phyloP scores from a whole-genome alignment of 2,888 invertebrate genomes.

The Tubulanus polymorphus region DNA sequence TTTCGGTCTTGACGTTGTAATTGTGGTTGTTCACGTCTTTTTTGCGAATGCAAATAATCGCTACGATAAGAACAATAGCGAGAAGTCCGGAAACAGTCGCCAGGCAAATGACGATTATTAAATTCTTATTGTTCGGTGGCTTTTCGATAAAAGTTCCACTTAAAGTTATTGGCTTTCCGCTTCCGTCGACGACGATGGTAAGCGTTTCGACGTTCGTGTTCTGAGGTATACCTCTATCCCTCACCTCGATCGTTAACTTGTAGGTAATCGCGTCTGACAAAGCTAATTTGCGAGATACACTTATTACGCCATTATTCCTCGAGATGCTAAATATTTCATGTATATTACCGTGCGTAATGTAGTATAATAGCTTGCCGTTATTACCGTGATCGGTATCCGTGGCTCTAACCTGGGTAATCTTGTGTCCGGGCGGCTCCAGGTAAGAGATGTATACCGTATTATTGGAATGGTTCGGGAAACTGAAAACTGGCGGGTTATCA shows the following conservation, averaged over 20 bases:
- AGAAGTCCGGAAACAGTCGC: background rate
- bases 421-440: slow-evolving; percentile 10
- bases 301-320: slow-evolving; percentile 17
- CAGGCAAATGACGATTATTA: background rate
- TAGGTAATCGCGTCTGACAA: background rate
- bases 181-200: background rate
- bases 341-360: slow-evolving; percentile 14
- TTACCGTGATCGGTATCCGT: slow-evolving; percentile 19
- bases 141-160: background rate
- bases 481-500: slow-evolving; percentile 26
- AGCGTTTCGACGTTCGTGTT: background rate
- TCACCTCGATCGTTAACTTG: background rate
- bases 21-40: background rate
- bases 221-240: background rate
- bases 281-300: slow-evolving; percentile 7
- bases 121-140: background rate
- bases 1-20: background rate
- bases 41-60: background rate
- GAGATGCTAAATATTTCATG: slow-evolving; percentile 16
- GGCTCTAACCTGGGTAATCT: slow-evolving; percentile 17
- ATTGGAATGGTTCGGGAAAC: slow-evolving; percentile 25
- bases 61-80: background rate
- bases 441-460: slow-evolving; percentile 24
- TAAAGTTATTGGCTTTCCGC: background rate
- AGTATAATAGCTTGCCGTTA: slow-evolving; percentile 18